Percentiles rank a stretch among this genome's conserved stretches.
Evolutionary conservation across 2,797 vertebrate genomes (phyloP).

Genomic region (Acanthurus leucopareius): DNA sequence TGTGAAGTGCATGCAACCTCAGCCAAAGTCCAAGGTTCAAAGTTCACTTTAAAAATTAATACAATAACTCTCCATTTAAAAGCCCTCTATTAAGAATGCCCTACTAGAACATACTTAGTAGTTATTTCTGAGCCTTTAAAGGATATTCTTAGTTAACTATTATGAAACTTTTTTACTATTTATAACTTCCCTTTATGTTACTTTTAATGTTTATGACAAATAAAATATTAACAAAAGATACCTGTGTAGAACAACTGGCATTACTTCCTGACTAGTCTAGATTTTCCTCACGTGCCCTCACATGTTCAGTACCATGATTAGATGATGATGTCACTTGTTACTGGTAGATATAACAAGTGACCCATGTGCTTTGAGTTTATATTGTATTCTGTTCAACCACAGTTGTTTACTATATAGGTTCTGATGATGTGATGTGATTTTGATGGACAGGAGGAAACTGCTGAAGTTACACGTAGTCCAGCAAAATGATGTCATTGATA

Average conservation of each 20-base stretch:
- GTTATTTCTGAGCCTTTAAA: background rate
- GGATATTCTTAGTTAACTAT: background rate
- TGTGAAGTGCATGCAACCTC: background rate
- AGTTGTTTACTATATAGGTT: background rate
- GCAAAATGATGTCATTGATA: background rate
- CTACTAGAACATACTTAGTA: background rate
- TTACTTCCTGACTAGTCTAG: background rate
- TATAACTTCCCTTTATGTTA: background rate
- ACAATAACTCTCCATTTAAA: too few relatives aligned
- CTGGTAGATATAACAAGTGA: background rate
- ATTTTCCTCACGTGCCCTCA: background rate
- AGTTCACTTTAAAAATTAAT: background rate
- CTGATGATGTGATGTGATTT: background rate
- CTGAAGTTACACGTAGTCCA: background rate
- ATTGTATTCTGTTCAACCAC: background rate
- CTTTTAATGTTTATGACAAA: background rate
- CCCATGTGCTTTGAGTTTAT: background rate
- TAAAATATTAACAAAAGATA: background rate
- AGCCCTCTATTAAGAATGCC: background rate
- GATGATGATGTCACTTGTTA: too few relatives aligned
- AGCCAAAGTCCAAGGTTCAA: slow-evolving; percentile 7
- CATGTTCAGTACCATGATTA: background rate
- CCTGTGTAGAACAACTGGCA: background rate
- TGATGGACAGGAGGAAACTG: background rate
- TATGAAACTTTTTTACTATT: background rate